Conservation (phyloP, 53 echinoderm and acorn worm species). For the Astropecten irregularis region DNA sequence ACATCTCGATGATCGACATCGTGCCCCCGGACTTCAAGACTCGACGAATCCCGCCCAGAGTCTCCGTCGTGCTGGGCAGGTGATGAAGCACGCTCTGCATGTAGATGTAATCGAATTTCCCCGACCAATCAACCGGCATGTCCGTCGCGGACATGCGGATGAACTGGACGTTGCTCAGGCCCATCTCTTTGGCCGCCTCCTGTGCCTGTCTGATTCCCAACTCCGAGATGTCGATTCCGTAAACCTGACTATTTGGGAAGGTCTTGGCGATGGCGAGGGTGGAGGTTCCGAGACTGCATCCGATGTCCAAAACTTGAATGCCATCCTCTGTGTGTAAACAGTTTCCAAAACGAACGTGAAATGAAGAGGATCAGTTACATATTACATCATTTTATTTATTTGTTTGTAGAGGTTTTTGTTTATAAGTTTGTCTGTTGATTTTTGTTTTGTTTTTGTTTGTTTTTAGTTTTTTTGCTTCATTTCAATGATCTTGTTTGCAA, state of each 20-base stretch:
- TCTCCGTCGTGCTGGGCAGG: conserved; percentile 45
- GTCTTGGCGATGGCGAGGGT: conserved; percentile 46
- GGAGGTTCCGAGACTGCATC: conserved; percentile 63
- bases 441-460: too few relatives aligned
- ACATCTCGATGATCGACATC: conserved; percentile 67
- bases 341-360: too few relatives aligned
- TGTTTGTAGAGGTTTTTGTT: too few relatives aligned
- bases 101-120: conserved; percentile 72
- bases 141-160: conserved; percentile 36
- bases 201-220: conserved; percentile 19
- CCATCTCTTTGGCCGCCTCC: conserved; percentile 6
- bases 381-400: too few relatives aligned
- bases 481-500: too few relatives aligned
- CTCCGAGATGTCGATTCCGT: conserved; percentile 66
- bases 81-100: conserved; percentile 69
- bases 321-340: conserved; percentile 65
- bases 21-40: conserved; percentile 63
- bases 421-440: too few relatives aligned
- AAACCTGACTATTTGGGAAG: conserved; percentile 68
- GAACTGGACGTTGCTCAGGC: conserved; percentile 58
- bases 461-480: too few relatives aligned
- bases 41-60: conserved; percentile 48
- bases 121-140: conserved; percentile 63
- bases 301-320: conserved; percentile 67
- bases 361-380: too few relatives aligned